These are phyloP conservation scores for Pseudoips prasinana DNA, from an alignment of 2,888 invertebrate genomes.

Conservation along the genomic window DNA sequence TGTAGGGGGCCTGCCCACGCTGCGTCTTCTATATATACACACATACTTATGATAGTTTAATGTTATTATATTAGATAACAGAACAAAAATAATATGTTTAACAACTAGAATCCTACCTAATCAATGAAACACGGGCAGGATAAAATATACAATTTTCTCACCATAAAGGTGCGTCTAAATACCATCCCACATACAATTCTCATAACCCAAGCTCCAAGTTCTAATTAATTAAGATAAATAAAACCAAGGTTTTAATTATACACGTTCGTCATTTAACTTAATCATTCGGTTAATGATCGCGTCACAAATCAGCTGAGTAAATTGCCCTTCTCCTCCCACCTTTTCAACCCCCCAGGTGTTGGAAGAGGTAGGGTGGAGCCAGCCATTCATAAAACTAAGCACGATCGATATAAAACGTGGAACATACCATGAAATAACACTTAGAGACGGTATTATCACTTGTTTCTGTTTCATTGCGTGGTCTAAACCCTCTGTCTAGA, in stretches of 20 bases:
- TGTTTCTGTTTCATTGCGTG: constrained; percentile 25
- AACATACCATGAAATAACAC: constrained; percentile 39
- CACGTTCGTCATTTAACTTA: constrained; percentile 35
- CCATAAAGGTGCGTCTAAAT: too few species aligned
- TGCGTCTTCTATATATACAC: too few species aligned
- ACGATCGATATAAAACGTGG: constrained; percentile 68
- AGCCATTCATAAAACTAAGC: constrained; percentile 75
- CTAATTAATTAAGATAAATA: constrained; percentile 12
- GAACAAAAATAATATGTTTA: too few species aligned
- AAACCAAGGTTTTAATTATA: constrained; percentile 22
- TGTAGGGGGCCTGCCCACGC: too few species aligned
- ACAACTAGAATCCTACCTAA: too few species aligned
- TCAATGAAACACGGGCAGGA: too few species aligned
- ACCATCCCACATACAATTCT: too few species aligned
- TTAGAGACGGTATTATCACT: constrained; percentile 27
- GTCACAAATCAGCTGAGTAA: constrained; percentile 56
- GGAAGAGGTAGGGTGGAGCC: constrained; percentile 31
- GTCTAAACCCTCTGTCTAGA: too few species aligned
- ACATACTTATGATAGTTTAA: too few species aligned
- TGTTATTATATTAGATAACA: too few species aligned
- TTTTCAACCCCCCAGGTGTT: constrained; percentile 26
- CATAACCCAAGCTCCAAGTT: background rate
- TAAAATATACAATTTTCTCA: too few species aligned
- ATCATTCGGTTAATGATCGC: constrained; percentile 48
- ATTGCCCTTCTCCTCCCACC: constrained; percentile 38